These are phyloP conservation scores for Halichoeres trimaculatus DNA, from an alignment of 2,113 vertebrate genomes.

Conservation along the genomic window DNA sequence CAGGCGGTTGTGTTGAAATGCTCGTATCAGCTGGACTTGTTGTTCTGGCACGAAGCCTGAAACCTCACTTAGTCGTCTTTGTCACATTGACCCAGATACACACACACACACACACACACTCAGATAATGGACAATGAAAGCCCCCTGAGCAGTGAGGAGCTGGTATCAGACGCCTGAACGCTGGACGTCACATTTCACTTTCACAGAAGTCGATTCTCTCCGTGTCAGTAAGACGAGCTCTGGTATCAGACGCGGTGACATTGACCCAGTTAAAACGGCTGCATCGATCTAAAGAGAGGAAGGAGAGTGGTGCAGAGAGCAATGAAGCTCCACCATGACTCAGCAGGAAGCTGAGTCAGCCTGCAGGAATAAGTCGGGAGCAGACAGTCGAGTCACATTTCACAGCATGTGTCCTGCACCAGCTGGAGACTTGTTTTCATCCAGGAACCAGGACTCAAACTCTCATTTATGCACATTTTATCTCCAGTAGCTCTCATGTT, in stretches of 20 bases:
- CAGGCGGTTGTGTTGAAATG: not conserved
- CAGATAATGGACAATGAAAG: conserved; percentile 6
- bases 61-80: not conserved
- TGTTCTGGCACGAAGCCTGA: conserved; percentile 3
- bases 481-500: too few relatives aligned
- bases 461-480: not conserved
- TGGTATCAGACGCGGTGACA: not conserved
- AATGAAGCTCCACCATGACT: conserved; percentile 36
- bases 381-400: not conserved
- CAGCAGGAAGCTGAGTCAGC: conserved; percentile 46
- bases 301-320: not conserved
- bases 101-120: conserved; percentile 4
- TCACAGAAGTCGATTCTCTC: not conserved
- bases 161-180: too few relatives aligned
- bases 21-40: not conserved
- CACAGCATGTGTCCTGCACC: not conserved
- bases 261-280: conserved; percentile 48
- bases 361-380: conserved; percentile 6
- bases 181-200: not conserved
- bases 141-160: not conserved
- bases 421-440: not conserved
- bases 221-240: not conserved
- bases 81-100: conserved; percentile 48
- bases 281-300: conserved; percentile 7
- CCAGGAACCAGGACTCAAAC: not conserved